phyloP scores from a whole-genome alignment of 1,140 invertebrate species.

The Aplysia californica region DNA sequence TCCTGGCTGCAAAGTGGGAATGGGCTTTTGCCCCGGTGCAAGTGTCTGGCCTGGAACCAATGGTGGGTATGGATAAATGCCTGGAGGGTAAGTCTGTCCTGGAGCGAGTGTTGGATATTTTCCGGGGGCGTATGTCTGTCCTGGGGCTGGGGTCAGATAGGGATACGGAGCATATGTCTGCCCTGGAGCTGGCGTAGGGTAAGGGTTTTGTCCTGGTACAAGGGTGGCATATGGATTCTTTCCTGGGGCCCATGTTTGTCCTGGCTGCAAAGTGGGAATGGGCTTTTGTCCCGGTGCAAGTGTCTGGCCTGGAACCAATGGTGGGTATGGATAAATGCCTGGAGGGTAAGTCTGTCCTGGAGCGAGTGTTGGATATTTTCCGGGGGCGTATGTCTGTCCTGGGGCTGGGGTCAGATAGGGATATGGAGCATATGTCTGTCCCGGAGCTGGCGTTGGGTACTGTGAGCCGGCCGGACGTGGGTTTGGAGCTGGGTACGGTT shows the following conservation, averaged over 20 bases:
- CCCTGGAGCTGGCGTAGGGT: conserved; percentile 28
- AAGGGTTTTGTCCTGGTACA: conserved; percentile 25
- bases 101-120: conserved; percentile 35
- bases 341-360: too few species aligned
- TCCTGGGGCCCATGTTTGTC: too few species aligned
- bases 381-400: conserved; percentile 35
- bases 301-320: too few species aligned
- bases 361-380: too few species aligned
- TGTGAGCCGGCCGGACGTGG: conserved; percentile 29
- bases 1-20: too few species aligned
- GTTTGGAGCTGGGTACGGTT: conserved; percentile 27
- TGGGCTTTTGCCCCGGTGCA: too few species aligned
- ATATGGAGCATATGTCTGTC: conserved; percentile 43
- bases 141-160: conserved; percentile 47
- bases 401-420: conserved; percentile 32
- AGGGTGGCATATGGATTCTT: too few species aligned
- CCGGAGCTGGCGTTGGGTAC: conserved; percentile 37
- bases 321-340: too few species aligned
- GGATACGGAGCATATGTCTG: conserved; percentile 30
- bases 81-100: conserved; percentile 3
- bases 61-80: too few species aligned
- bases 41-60: too few species aligned
- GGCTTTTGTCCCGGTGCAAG: too few species aligned
- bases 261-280: too few species aligned
- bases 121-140: conserved; percentile 42